Conservation (phyloP, 1,140 invertebrate species). For the Meloidogyne chitwoodi region DNA sequence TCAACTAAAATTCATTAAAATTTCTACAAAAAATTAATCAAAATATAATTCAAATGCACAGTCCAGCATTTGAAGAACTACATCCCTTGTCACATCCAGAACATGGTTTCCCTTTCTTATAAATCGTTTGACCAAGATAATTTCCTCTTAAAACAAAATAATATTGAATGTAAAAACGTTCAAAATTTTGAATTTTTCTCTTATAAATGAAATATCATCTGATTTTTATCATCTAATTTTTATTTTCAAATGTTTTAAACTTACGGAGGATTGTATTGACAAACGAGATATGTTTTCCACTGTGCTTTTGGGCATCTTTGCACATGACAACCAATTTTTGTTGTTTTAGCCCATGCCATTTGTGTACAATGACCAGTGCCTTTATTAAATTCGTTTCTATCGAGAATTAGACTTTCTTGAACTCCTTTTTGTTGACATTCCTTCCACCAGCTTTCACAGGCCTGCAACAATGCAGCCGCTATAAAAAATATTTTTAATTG, state of each 20-base stretch:
- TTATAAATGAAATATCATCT: no score
- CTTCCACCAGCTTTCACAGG: background rate
- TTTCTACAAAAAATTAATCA: no score
- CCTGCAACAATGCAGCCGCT: background rate
- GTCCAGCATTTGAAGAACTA: no score
- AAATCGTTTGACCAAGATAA: background rate
- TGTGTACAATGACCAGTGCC: constrained; percentile 13
- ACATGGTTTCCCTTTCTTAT: background rate
- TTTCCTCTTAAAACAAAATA: background rate
- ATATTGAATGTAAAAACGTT: background rate
- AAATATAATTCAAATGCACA: no score
- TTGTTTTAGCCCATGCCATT: constrained; percentile 10
- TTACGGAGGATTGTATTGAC: constrained; percentile 5
- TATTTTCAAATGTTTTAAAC: background rate
- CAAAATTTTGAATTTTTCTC: background rate
- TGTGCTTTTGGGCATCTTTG: background rate
- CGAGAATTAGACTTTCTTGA: constrained; percentile 3
- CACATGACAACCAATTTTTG: background rate
- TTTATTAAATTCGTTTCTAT: background rate
- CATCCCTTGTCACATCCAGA: background rate
- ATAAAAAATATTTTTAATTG: no score
- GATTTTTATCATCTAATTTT: background rate
- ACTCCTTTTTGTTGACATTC: background rate
- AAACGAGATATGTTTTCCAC: constrained; percentile 4
- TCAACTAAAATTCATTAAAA: no score